Percentiles rank a stretch among this genome's conserved stretches.
Evolutionary conservation across 2,797 vertebrate species (phyloP).

Genomic region (Parauchenoglanis ngamensis): DNA sequence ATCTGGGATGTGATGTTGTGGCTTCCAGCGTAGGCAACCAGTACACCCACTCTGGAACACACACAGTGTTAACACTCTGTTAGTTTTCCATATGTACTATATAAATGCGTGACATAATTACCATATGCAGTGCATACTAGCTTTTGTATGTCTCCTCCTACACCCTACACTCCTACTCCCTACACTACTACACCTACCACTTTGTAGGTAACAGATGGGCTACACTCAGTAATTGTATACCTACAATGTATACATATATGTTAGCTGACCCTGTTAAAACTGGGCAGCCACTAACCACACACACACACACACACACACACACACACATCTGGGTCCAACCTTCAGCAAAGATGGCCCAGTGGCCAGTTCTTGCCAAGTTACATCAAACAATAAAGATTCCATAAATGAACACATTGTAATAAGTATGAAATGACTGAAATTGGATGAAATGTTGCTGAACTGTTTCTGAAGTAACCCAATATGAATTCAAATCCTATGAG

Average conservation of each 20-base stretch:
- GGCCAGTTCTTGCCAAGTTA: not conserved
- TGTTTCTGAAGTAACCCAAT: not conserved
- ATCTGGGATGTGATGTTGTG: slow-evolving; percentile 84
- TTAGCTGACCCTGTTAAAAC: not conserved
- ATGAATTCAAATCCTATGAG: not conserved
- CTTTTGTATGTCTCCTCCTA: not conserved
- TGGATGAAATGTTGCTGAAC: not conserved
- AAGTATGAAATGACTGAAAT: not conserved
- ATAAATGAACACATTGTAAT: not conserved
- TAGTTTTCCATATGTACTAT: not conserved
- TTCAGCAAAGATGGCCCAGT: not conserved
- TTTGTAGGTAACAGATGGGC: not conserved
- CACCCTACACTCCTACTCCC: not conserved
- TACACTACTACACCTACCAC: not conserved
- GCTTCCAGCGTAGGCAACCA: slow-evolving; percentile 85
- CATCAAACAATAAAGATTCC: not conserved
- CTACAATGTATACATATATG: not conserved
- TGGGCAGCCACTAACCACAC: not conserved
- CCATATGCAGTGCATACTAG: too few relatives aligned
- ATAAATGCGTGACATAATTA: not conserved
- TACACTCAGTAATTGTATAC: not conserved
- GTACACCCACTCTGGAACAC: slow-evolving; percentile 76
- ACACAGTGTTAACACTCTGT: not conserved
- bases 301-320: slow-evolving; percentile 16
- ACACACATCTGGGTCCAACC: too few relatives aligned